A percentile compares a stretch with the other conserved stretches of the same genome.
Evolutionary conservation across 2,888 invertebrate species (phyloP).

Genomic region (Rhodophaea formosa): DNA sequence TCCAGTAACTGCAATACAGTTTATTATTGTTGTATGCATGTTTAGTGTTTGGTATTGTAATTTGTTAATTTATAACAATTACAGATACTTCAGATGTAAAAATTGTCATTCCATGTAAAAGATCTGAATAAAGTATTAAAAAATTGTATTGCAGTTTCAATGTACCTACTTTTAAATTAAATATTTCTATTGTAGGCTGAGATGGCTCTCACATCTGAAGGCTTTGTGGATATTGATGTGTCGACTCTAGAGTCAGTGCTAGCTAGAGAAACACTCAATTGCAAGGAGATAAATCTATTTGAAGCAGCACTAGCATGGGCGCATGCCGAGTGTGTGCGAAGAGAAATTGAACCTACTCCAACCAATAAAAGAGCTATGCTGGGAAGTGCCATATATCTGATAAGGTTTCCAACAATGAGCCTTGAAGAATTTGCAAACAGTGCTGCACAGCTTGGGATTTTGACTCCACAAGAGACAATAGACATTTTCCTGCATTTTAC

Average conservation of each 20-base stretch:
- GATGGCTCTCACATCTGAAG: slow-evolving; percentile 97
- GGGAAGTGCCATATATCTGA: slow-evolving; percentile 90
- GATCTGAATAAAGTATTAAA: slow-evolving; percentile 68
- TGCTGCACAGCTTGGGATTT: slow-evolving; percentile 94
- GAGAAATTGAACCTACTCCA: slow-evolving; percentile 90
- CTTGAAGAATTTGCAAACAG: slow-evolving; percentile 95
- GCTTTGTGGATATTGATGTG: slow-evolving; percentile 97
- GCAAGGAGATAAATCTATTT: slow-evolving; percentile 94
- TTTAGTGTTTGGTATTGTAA: slow-evolving; percentile 50
- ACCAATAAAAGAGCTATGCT: slow-evolving; percentile 89
- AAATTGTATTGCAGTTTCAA: slow-evolving; percentile 82
- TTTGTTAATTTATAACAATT: slow-evolving; percentile 47
- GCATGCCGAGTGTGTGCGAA: slow-evolving; percentile 91
- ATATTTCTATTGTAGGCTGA: slow-evolving; percentile 86
- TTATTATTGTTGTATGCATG: slow-evolving; percentile 54
- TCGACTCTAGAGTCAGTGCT: slow-evolving; percentile 95
- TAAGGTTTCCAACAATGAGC: slow-evolving; percentile 96
- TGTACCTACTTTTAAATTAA: slow-evolving; percentile 48
- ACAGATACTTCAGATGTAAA: slow-evolving; percentile 46
- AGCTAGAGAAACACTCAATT: slow-evolving; percentile 95
- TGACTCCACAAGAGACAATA: slow-evolving; percentile 95
- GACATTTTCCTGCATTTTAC: slow-evolving; percentile 97
- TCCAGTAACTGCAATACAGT: slow-evolving; percentile 76
- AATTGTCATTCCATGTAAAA: slow-evolving; percentile 46
- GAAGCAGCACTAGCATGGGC: slow-evolving; percentile 97